A percentile compares a stretch with the other conserved stretches of the same genome.
phyloP scores from a whole-genome alignment of 2,113 vertebrate species.

The Crotalus tigris region DNA sequence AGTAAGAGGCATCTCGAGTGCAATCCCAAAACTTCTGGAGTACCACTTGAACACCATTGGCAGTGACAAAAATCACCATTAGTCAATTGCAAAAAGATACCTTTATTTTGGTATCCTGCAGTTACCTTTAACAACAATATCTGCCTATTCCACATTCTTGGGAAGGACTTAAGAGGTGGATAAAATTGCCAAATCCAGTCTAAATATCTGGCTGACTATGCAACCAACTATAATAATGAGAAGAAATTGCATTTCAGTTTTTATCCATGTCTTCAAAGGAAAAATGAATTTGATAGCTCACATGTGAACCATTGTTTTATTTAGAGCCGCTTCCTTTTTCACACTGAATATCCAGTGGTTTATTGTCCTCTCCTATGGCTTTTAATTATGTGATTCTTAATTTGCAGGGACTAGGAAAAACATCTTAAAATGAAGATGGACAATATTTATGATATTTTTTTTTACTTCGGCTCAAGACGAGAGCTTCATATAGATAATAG shows the following conservation, averaged over 20 bases:
- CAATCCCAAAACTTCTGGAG: neutral
- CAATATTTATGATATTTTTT: neutral
- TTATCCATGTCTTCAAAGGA: conserved; percentile 29
- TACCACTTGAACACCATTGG: neutral
- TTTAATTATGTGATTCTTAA: neutral
- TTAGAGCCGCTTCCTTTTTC: conserved; percentile 41
- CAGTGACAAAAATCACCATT: neutral
- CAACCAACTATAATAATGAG: neutral
- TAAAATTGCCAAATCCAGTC: neutral
- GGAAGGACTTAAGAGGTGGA: neutral
- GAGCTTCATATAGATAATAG: neutral
- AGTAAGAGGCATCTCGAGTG: neutral
- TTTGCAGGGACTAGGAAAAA: neutral
- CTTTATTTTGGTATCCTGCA: neutral
- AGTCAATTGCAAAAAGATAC: neutral
- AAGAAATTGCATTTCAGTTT: conserved; percentile 58
- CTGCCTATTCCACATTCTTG: neutral
- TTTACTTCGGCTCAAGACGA: neutral
- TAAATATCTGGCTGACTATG: neutral
- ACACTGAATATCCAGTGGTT: conserved; percentile 31
- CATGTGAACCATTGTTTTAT: conserved; percentile 58
- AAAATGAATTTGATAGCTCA: conserved; percentile 58
- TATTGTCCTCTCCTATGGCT: conserved; percentile 19
- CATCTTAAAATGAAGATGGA: neutral
- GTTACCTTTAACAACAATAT: neutral